Base-by-base conservation (phyloP, 1,140 invertebrate genomes). In the Hypsibius dujardini region DNA sequence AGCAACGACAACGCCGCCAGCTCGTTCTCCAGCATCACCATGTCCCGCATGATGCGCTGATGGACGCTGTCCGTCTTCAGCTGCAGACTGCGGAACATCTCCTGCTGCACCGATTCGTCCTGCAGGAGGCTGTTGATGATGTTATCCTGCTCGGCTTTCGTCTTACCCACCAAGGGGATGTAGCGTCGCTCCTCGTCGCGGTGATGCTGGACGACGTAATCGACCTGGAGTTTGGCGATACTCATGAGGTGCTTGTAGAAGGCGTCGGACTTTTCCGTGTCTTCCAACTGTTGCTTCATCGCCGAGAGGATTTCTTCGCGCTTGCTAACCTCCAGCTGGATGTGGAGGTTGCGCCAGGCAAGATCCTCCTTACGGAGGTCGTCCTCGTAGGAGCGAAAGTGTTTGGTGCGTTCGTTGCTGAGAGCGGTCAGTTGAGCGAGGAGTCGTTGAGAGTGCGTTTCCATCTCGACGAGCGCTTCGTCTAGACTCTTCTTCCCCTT, bases 1-100 rank as follows among this genome's bases (percentile, higher is more conserved):
- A 89, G 84, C 40, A 82, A 79, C 71, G 88, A 90, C 1, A 90
- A 80, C 71, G 84, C 82, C 59, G 85, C 86, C 71, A 91, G 79
- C 80, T 90, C 86, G 46, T 83, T 82, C 75, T 90, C 86, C 60
- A 90, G 86, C 47, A 90, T 7, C 7, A 56, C n/a, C 50, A 56
- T 7, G n/a, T 56, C 50, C 7, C 50, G 7, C 7, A 56, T n/a
- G 7, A 56, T 56, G 7, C 50, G 50, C 7, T 56, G 7, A 56
- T 56, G n/a, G 50, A 56, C 50, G n/a, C 7, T n/a, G n/a, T 56
- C 50, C 7, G 50, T 12, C n/a, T 56, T 56, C 50, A 56, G n/a
- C 50, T 56, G 50, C 7, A 56, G 50, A 7, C n/a, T n/a, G n/a
- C 50, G 50, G 50, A 56, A 56, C 50, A 56, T 56, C n/a, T 56